phyloP scores from a whole-genome alignment of 1,140 invertebrate species.

The Parapsyche elsis region DNA sequence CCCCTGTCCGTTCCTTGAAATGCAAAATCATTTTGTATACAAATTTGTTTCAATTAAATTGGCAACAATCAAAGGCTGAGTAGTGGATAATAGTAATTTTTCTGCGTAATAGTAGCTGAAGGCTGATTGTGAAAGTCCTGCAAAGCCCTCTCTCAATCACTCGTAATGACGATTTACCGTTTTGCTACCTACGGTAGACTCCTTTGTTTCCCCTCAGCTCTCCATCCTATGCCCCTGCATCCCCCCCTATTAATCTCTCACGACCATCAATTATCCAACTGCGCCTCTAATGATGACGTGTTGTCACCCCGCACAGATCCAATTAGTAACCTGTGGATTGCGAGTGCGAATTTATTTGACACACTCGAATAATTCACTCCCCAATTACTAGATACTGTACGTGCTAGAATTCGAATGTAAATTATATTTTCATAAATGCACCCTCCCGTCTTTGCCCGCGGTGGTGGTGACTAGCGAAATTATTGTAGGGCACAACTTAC shows the following conservation, averaged over 20 bases:
- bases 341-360: conserved; percentile 14
- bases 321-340: conserved; percentile 33
- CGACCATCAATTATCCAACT: conserved; percentile 26
- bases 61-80: too few species aligned
- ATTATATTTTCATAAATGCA: too few species aligned
- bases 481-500: conserved; percentile 2
- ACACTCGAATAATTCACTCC: not conserved
- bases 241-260: conserved; percentile 24
- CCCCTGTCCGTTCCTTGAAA: too few species aligned
- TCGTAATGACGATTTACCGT: not conserved
- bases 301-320: conserved; percentile 15
- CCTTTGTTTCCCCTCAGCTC: not conserved
- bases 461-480: not conserved
- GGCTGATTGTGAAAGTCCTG: too few species aligned
- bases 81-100: too few species aligned
- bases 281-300: conserved; percentile 21
- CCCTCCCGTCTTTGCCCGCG: too few species aligned
- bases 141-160: conserved; percentile 5
- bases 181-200: not conserved
- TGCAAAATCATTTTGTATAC: too few species aligned
- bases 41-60: too few species aligned
- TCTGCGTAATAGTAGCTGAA: too few species aligned
- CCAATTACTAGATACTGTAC: not conserved
- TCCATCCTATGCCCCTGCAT: not conserved
- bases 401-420: not conserved